Conservation (phyloP, 2,888 invertebrate species). For the Xestia rhomboidea region DNA sequence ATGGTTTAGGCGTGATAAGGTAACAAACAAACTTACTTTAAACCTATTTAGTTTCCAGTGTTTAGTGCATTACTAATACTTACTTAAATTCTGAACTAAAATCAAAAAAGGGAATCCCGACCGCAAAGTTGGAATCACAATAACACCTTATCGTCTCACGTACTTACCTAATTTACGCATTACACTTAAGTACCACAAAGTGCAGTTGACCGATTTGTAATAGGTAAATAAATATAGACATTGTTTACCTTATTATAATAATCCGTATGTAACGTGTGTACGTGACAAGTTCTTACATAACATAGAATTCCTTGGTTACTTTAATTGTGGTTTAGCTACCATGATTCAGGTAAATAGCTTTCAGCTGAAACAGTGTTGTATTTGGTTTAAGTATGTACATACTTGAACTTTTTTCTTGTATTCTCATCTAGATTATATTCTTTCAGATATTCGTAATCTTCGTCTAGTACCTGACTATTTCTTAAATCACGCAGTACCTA, state of each 20-base stretch:
- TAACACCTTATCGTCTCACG: background rate
- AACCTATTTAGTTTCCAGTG: background rate
- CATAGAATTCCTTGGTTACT: constrained; percentile 1
- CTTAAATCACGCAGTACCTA: no score
- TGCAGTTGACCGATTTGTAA: background rate
- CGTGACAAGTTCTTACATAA: background rate
- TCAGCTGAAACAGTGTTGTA: background rate
- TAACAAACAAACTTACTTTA: no score
- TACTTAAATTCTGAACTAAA: background rate
- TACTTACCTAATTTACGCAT: background rate
- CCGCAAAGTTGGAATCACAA: background rate
- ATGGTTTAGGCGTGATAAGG: no score
- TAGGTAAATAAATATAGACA: background rate
- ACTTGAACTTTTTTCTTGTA: no score
- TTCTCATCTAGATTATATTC: no score
- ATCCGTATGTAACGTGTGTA: background rate
- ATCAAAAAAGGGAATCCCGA: background rate
- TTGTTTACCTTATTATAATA: background rate
- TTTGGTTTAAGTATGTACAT: background rate
- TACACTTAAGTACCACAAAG: background rate
- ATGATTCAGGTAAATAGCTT: background rate
- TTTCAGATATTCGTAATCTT: background rate
- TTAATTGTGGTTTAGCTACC: constrained; percentile 16
- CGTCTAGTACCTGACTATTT: no score
- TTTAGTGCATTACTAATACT: background rate